Base-by-base conservation (phyloP, 2,888 invertebrate genomes). In the Chaetogeoica ovagalla region DNA sequence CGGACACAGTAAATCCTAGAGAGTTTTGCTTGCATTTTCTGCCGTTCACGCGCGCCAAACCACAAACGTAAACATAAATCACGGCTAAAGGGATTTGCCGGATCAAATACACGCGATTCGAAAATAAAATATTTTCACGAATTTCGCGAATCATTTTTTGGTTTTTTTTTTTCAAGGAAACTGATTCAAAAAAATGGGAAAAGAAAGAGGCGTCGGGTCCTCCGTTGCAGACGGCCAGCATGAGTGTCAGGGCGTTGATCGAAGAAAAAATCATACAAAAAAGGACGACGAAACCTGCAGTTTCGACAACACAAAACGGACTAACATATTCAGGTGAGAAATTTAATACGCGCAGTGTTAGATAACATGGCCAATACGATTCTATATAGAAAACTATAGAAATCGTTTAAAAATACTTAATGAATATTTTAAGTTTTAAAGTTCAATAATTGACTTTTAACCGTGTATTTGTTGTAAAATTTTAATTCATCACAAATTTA, bases 181-280 rank as follows among this genome's bases (percentile, higher is more conserved):
- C 94, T 0, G 95, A 95, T 84, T 92, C 90, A 83, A 95, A 94
- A 86, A 95, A 95, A 86, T 89, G 90, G 84, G 94, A 95, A 84
- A 95, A 94, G 86, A 94, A 94, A 85, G 94, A 95, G 85, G 89
- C 91, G 3, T 89, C 89, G 23, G 94, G 93, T 8, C 94, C 95
- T 8, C 95, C 95, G 0, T 87, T 96, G 83, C 95, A 95, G 88
- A 96, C 96, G n/a, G 95, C 95, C 9, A 95, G 95, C 83, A 93
- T 95, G 82, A 95, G 94, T 82, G 95, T 96, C 9, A 89, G 96
- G 82, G 95, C 96, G 15, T 89, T 96, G 68, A 96, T 96, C 84
- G 95, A 95, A 87, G 96, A 96, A 86, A 96, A 96, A 87, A 96
- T 96, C 83, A 96, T 95, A 84, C 95, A 93, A 86, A 94, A 95